Evolutionary conservation across 2,113 vertebrate species (phyloP), one percentile per base, ranked within the genome.

Genomic region (Fregetta grallaria): DNA sequence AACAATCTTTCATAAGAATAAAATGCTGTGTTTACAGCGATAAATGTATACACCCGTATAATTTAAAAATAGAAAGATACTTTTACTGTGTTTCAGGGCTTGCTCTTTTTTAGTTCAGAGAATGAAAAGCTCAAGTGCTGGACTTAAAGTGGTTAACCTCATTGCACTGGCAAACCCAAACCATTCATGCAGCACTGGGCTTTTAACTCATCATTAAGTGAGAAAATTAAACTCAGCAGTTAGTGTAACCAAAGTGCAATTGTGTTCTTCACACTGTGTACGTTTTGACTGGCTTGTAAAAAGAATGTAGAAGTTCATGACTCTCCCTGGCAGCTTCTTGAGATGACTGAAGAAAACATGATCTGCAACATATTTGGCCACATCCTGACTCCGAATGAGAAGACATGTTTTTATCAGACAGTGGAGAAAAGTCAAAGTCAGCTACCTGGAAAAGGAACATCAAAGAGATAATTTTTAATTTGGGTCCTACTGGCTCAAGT

Each of bases 361-460:
- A 96, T 52, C 80, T 90, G 20, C 98, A 98, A 88, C 98, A 98
- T 32, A 50, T 9, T 21, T 70, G 96, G 90, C 92, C 83, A 87
- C 97, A 98, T 91, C 92, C 80, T 58, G 86, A 82, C 63, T 85
- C 65, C 1, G 86, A 59, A 29, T 85, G 88, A 23, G 97, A 75
- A 55, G 94, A 49, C 20, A 70, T 72, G 75, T 68, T 98, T 91
- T 94, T 97, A 71, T 98, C 96, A 84, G 97, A 96, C 49, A 96
- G 71, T 15, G 98, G 97, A 91, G 97, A 97, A 86, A 98, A 98
- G 96, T 98, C 98, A 58, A 98, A 98, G 92, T 98, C 98, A 73
- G 98, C 97, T 79, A 98, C 97, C 97, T 98, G 94, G 36, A 82
- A 85, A 90, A 83, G 36, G 13, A 95, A 90, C 13, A 91, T 32